Base-by-base conservation (phyloP, 35 echinoderm and acorn worm species). In the Ptychodera flava region DNA sequence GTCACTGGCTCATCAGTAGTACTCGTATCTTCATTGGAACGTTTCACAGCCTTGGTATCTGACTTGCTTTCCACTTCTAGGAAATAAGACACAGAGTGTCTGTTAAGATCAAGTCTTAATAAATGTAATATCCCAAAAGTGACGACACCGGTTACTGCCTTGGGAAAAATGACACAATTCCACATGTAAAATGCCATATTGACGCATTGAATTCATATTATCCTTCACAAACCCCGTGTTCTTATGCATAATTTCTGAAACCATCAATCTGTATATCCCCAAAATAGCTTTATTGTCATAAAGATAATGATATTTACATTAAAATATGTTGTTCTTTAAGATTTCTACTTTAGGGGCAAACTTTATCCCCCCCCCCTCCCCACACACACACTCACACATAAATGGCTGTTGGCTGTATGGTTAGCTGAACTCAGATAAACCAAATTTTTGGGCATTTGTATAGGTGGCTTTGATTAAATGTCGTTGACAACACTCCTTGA, bases 1-100 rank as follows among this genome's bases (percentile, higher is more conserved):
- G 35, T 80, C 15, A 31, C 29, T 38, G 79, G 38, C 34, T 89
- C 35, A 52, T 80, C 87, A 16, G 87, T 29, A 33, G 53, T 30
- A 52, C 38, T 36, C 34, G 81, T 80, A 27, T 83, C 79, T 35
- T 88, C 87, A 28, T 82, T 79, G 82, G 87, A 32, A 45, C 87
- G 87, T 52, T 89, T 89, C 75, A 52, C 52, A 12, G 79, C 36
- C 37, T 83, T 81, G 31, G 27, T 77, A 14, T 33, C 78, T 82
- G 28, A 31, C 15, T 78, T 12, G 52, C 35, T 35, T 32, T 81
- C 86, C 38, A 77, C 1, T 64, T 77, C 77, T 78, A n/a, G n/a
- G n/a, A n/a, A n/a, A n/a, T n/a, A n/a, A n/a, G n/a, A n/a, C n/a
- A n/a, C n/a, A n/a, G n/a, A n/a, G 45, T 64, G 45, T 64, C 45